These are phyloP conservation scores for Heliopora coerulea DNA, from an alignment of 92 coral and sea anemone species.

Conservation along the genomic window DNA sequence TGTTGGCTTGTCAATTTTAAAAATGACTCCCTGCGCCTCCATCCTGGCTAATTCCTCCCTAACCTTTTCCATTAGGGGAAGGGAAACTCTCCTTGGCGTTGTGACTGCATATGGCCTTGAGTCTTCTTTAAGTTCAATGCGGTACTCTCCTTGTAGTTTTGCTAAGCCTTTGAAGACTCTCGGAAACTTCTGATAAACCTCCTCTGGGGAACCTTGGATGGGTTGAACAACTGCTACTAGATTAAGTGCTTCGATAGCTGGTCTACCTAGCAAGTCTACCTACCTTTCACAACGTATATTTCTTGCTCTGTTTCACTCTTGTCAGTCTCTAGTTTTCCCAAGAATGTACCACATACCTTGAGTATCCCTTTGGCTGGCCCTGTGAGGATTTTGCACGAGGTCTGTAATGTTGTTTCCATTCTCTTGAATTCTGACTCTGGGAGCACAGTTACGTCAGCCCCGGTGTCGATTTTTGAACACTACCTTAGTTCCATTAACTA, in stretches of 20 bases:
- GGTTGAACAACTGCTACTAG: slow-evolving; percentile 28
- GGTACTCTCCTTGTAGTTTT: slow-evolving; percentile 38
- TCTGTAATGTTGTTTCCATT: slow-evolving; percentile 23
- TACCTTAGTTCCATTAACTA: slow-evolving; percentile 31
- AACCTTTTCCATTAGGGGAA: background rate
- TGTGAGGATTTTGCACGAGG: slow-evolving; percentile 8
- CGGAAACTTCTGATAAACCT: slow-evolving; percentile 44
- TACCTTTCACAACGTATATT: slow-evolving; percentile 29
- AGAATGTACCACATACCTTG: no score
- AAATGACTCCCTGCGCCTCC: background rate
- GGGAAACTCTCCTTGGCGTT: background rate
- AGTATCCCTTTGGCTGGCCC: no score
- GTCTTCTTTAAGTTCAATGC: slow-evolving; percentile 39
- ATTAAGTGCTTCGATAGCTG: slow-evolving; percentile 35
- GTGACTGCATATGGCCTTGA: slow-evolving; percentile 22
- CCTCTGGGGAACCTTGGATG: slow-evolving; percentile 7
- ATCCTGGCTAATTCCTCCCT: background rate
- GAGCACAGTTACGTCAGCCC: slow-evolving; percentile 57
- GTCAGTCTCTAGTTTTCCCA: background rate
- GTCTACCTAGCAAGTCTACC: no score
- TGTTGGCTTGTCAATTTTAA: background rate
- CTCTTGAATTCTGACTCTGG: slow-evolving; percentile 32
- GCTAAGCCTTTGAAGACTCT: slow-evolving; percentile 10
- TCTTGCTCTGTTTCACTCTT: slow-evolving; percentile 33
- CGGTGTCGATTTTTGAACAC: slow-evolving; percentile 54